Base-by-base conservation (phyloP, 2,113 vertebrate genomes). In the Cardinalis cardinalis region DNA sequence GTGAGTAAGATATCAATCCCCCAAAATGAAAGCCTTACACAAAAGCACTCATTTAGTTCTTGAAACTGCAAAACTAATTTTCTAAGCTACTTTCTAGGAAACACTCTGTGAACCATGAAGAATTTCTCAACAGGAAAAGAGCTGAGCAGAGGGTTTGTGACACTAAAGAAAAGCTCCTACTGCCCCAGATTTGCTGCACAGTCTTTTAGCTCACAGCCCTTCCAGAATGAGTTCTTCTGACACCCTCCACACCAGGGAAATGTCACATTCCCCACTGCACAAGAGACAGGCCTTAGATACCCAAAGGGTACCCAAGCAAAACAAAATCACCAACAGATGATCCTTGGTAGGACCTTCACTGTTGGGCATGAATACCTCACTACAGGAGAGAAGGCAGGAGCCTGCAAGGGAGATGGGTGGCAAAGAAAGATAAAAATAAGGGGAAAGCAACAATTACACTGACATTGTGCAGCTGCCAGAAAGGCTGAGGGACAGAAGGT, bases 281-380 rank as follows among this genome's bases (percentile, higher is more conserved):
- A 49, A 53, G 28, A 19, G 25, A 58, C 9, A 52, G 10, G 4
- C 24, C 21, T 55, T 38, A 48, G n/a, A 43, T 1, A 3, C 14
- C 12, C 36, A 65, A 40, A 74, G 44, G 19, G 24, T 12, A n/a
- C 2, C 8, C 31, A 26, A 70, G 21, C 3, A 38, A 61, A 88
- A 41, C 28, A 38, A 29, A 4, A 7, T 18, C 46, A 19, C 43
- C 68, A 68, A 2, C 20, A 49, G 0, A 0, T 0, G 1, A 38
- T n/a, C 41, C 38, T 34, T 32, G 32, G 14, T 41, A 53, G 18
- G 12, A 51, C 28, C 23, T 59, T 52, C 70, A 20, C 19, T 5
- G 6, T 7, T 52, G 61, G n/a, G 8, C 14, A 2, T 5, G 10
- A 8, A 3, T 11, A 8, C 4, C 10, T 19, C 32, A 20, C 20